These are phyloP conservation scores for Erebia epiphron DNA, from an alignment of 2,888 invertebrate species.

Conservation along the genomic window DNA sequence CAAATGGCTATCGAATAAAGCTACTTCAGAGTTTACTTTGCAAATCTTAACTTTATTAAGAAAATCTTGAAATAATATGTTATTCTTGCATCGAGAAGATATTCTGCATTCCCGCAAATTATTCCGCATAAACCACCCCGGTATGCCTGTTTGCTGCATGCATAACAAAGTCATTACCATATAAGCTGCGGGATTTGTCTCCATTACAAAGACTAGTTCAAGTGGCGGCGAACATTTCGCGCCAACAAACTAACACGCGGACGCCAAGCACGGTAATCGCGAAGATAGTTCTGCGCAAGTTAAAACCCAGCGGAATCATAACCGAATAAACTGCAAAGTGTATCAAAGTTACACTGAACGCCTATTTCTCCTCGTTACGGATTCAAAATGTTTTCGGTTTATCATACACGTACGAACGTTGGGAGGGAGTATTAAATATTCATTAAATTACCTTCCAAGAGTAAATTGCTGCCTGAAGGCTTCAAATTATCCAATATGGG, in stretches of 20 bases:
- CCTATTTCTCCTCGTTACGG: constrained; percentile 67
- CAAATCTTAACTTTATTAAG: not conserved
- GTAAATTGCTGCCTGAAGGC: constrained; percentile 88
- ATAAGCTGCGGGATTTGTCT: constrained; percentile 34
- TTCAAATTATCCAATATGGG: constrained; percentile 91
- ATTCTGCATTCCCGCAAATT: constrained; percentile 19
- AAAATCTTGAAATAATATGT: not conserved
- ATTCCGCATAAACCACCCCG: constrained; percentile 16
- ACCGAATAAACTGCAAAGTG: constrained; percentile 66
- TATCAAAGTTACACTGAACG: constrained; percentile 67
- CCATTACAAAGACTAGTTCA: constrained; percentile 34
- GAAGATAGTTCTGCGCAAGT: constrained; percentile 47
- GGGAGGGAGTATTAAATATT: constrained; percentile 63
- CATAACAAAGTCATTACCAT: constrained; percentile 36
- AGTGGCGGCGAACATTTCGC: constrained; percentile 34
- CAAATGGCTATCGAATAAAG: no score
- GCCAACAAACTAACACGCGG: constrained; percentile 39
- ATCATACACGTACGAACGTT: constrained; percentile 60
- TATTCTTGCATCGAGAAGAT: constrained; percentile 13
- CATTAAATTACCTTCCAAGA: constrained; percentile 86
- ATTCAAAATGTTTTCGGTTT: constrained; percentile 72
- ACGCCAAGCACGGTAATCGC: constrained; percentile 39
- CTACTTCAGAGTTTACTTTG: not conserved
- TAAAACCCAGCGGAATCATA: constrained; percentile 68
- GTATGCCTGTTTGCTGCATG: constrained; percentile 26